Percentiles rank a stretch among this genome's conserved stretches.
Conservation (phyloP, 2,797 vertebrate genomes). For the Odontamblyopus lacepedii region DNA sequence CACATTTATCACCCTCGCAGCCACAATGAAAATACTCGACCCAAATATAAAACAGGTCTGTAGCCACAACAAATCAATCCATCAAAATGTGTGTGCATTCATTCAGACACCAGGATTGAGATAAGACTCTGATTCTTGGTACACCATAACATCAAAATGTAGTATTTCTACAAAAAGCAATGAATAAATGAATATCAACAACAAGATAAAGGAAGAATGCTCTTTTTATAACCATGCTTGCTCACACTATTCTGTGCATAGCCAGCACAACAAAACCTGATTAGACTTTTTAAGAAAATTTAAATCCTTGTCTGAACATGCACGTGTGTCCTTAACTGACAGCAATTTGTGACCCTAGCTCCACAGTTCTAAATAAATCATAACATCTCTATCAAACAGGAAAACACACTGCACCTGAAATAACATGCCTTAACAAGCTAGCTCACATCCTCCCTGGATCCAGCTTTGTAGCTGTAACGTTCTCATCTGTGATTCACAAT, state of each 20-base stretch:
- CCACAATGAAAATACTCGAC: slow-evolving; percentile 26
- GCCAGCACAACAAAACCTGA: slow-evolving; percentile 33
- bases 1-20: slow-evolving; percentile 40
- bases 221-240: slow-evolving; percentile 34
- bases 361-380: slow-evolving; percentile 3
- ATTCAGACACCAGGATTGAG: slow-evolving; percentile 53
- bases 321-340: slow-evolving; percentile 26
- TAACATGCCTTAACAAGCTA: slow-evolving; percentile 13
- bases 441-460: not conserved
- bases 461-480: slow-evolving; percentile 3
- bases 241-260: slow-evolving; percentile 25
- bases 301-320: slow-evolving; percentile 30
- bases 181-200: slow-evolving; percentile 76
- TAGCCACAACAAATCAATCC: slow-evolving; percentile 24
- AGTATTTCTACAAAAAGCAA: slow-evolving; percentile 70
- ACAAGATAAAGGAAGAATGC: slow-evolving; percentile 46
- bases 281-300: slow-evolving; percentile 35
- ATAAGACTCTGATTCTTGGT: slow-evolving; percentile 48
- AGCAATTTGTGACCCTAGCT: slow-evolving; percentile 29
- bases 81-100: slow-evolving; percentile 48
- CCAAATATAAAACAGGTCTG: slow-evolving; percentile 12
- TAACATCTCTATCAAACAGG: slow-evolving; percentile 11
- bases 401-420: not conserved
- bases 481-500: not conserved
- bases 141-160: slow-evolving; percentile 54